Conservation (phyloP, 2,888 invertebrate species). For the Calameuta filiformis region DNA sequence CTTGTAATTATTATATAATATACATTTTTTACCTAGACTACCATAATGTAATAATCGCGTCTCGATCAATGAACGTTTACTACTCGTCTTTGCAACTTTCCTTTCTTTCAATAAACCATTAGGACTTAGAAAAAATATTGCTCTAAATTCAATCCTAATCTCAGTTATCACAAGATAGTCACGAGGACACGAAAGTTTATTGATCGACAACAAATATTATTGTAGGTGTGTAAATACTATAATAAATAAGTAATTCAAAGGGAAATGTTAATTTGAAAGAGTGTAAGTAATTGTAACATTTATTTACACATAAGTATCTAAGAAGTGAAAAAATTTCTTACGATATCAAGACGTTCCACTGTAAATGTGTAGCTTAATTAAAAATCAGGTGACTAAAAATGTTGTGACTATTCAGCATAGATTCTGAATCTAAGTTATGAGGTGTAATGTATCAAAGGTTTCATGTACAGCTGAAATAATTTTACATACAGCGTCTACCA, state of each 20-base stretch:
- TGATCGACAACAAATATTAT: neutral
- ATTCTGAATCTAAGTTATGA: neutral
- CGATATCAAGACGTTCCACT: neutral
- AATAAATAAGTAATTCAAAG: neutral
- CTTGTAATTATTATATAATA: constrained; percentile 6
- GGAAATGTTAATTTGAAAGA: neutral
- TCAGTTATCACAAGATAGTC: neutral
- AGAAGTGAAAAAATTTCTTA: neutral
- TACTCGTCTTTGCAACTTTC: neutral
- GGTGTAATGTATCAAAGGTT: neutral
- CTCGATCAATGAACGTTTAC: neutral
- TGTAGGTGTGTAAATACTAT: neutral
- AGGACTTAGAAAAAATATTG: neutral
- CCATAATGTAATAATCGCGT: neutral
- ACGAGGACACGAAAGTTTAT: neutral
- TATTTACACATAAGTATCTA: neutral
- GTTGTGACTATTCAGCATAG: neutral
- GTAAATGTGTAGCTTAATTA: neutral
- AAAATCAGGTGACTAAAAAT: neutral
- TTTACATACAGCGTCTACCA: neutral
- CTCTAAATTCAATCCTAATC: neutral
- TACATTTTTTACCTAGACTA: constrained; percentile 5
- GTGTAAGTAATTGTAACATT: neutral
- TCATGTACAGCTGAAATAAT: neutral
- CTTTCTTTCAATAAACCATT: neutral